Evolutionary conservation across 1,140 invertebrate genomes (phyloP).

Genomic region (Drosophila persimilis): DNA sequence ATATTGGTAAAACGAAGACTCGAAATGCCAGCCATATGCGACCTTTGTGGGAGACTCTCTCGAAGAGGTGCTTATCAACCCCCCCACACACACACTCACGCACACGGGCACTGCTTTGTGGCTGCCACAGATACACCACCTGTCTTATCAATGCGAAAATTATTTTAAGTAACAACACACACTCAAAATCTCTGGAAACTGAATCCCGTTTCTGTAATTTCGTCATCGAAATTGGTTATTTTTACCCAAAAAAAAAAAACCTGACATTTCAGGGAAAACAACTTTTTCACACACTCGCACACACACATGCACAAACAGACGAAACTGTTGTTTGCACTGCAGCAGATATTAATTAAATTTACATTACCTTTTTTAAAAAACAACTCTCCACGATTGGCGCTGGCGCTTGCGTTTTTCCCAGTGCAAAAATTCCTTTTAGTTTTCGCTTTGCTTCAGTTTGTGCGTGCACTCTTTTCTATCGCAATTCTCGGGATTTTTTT

Average conservation of each 20-base stretch:
- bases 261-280: constrained; percentile 70
- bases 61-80: constrained; percentile 43
- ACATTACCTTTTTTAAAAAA: constrained; percentile 71
- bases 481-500: constrained; percentile 32
- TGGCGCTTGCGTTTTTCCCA: constrained; percentile 57
- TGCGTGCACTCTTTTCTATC: constrained; percentile 10
- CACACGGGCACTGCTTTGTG: background rate
- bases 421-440: constrained; percentile 63
- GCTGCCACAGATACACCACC: background rate
- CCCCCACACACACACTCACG: constrained; percentile 1
- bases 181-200: constrained; percentile 22
- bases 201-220: constrained; percentile 44
- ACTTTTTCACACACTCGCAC: constrained; percentile 57
- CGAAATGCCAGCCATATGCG: constrained; percentile 61
- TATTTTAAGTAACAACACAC: constrained; percentile 56
- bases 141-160: constrained; percentile 70
- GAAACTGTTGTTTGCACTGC: background rate
- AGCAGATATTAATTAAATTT: constrained; percentile 26
- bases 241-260: constrained; percentile 31
- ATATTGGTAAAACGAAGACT: constrained; percentile 33
- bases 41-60: constrained; percentile 46
- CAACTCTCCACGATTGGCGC: constrained; percentile 60
- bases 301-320: constrained; percentile 18
- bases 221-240: constrained; percentile 71
- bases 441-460: constrained; percentile 5